Base-by-base conservation (phyloP, 2,797 vertebrate genomes). In the Chaetophractus vellerosus region DNA sequence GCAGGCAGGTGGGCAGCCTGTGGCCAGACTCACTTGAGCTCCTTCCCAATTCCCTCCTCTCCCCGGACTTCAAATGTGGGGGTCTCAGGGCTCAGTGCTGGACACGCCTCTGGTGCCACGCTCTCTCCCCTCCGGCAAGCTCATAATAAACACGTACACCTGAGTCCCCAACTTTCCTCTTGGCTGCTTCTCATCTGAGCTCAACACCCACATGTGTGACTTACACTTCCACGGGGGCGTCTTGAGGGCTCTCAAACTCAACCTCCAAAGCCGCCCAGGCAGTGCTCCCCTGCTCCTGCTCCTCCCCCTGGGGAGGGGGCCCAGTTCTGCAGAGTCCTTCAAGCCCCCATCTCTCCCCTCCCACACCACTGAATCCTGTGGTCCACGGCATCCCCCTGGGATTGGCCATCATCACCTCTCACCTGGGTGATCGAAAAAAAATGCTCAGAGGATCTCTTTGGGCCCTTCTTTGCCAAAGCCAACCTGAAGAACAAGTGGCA, bases 311-410 rank as follows among this genome's bases (percentile, higher is more conserved):
- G 23, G 12, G 9, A 10, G 6, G 11, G 0, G 28, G 28, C 38
- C 38, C 18, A n/a, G 55, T 23, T 16, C 10, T 41, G 24, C 1
- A 0, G 68, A 9, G 8, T 52, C 41, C 36, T 66, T 21, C 4
- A 0, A 4, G 2, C 2, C 2, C 21, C 24, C 63, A 48, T 9
- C 24, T 14, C 15, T 19, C 21, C 48, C 33, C 45, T 33, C 36
- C 57, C 55, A 59, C 0, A 9, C 4, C 7, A 1, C 64, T 0
- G 24, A 26, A 18, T 6, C 26, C 15, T 41, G 4, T 1, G 1
- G 4, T 15, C 75, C 18, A 1, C 0, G 0, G 6, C 23, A 3
- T 26, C 7, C 18, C 15, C 50, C 24, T 19, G 2, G 74, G 68
- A 23, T 59, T 24, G 78, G 59, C 10, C 33, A 15, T 45, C 24